phyloP scores from a whole-genome alignment of 2,113 vertebrate genomes.

The Tragelaphus imberbis region DNA sequence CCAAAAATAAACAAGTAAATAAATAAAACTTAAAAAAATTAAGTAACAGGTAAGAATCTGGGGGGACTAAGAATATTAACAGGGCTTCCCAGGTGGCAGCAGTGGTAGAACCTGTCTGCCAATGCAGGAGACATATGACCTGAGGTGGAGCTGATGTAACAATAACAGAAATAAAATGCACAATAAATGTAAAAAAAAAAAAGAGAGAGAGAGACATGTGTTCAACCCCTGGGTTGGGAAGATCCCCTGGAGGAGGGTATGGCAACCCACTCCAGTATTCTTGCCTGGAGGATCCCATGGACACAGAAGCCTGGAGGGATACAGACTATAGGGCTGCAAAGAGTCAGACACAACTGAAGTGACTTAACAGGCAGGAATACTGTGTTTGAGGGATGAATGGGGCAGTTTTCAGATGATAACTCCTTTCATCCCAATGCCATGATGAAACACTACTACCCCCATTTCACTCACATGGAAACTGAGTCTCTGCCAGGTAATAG shows the following conservation, averaged over 20 bases:
- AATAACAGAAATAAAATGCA: too few relatives aligned
- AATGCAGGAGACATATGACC: not conserved
- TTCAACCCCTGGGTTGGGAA: not conserved
- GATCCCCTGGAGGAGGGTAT: not conserved
- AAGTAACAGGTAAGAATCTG: not conserved
- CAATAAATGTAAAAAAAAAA: too few relatives aligned
- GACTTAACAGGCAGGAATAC: accelerated
- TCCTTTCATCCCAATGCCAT: not conserved
- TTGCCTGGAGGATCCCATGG: not conserved
- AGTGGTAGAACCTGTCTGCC: not conserved
- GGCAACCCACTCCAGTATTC: not conserved
- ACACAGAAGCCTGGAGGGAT: not conserved
- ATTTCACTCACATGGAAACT: not conserved
- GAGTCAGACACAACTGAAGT: not conserved
- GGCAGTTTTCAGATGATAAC: not conserved
- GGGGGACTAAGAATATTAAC: not conserved
- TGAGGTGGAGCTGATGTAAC: too few relatives aligned
- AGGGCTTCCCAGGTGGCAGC: not conserved
- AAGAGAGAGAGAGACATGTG: not conserved
- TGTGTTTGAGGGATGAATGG: not conserved
- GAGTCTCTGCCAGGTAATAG: not conserved
- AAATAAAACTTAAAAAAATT: not conserved
- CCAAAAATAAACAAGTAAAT: not conserved
- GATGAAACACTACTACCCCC: not conserved
- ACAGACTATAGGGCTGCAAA: not conserved